Conservation (phyloP, 2,113 vertebrate genomes). For the Strigops habroptila region DNA sequence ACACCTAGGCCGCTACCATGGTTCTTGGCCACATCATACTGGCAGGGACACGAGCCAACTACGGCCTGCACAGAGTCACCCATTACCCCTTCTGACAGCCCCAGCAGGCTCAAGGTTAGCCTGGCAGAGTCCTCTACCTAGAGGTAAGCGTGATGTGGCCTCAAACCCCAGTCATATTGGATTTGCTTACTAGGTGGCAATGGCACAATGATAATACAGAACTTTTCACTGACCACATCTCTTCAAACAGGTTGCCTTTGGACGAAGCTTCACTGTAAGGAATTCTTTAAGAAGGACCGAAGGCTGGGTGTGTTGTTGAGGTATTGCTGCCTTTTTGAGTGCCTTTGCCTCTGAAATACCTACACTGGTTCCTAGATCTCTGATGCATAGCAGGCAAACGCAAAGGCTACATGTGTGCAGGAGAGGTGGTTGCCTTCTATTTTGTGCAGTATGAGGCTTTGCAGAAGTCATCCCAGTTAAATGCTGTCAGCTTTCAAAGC, state of each 20-base stretch:
- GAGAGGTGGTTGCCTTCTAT: background rate
- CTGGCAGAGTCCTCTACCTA: background rate
- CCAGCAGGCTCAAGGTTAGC: background rate
- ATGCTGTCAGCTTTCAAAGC: background rate
- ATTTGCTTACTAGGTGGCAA: background rate
- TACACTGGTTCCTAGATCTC: accelerated
- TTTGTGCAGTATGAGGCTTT: accelerated
- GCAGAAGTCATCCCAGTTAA: background rate
- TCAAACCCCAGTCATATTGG: accelerated
- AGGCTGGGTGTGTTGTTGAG: background rate
- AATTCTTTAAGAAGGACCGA: background rate
- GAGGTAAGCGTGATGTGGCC: background rate
- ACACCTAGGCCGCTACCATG: background rate
- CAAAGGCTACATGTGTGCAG: accelerated
- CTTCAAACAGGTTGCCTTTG: background rate
- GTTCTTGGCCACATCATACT: background rate
- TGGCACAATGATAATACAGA: accelerated
- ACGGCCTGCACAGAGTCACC: accelerated
- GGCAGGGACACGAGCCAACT: accelerated
- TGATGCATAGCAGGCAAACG: background rate
- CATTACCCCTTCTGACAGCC: background rate
- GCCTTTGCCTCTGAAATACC: background rate
- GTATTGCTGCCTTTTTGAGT: background rate
- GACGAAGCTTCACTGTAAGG: background rate
- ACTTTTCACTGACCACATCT: background rate